Evolutionary conservation across 2,113 vertebrate species (phyloP).

Genomic region (Greenwoodochromis staneri): DNA sequence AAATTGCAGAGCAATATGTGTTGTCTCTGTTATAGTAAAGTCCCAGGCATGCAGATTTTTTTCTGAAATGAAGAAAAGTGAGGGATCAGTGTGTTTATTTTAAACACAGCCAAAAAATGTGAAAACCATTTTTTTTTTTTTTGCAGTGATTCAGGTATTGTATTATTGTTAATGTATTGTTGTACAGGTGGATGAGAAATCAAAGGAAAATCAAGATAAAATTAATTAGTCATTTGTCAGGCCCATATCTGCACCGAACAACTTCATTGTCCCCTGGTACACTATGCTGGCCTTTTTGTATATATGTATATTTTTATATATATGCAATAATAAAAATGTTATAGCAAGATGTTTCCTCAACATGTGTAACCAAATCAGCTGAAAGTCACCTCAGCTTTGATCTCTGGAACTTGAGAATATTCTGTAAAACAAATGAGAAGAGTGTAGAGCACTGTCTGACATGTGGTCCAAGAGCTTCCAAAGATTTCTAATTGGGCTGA

Average conservation of each 20-base stretch:
- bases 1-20: neutral
- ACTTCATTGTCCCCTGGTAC: neutral
- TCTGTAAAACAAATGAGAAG: neutral
- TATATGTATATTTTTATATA: neutral
- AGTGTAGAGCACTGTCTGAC: rapidly evolving
- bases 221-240: neutral
- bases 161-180: neutral
- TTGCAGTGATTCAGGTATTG: too few species aligned
- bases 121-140: neutral
- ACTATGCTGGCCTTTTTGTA: neutral
- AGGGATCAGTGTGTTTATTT: neutral
- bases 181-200: neutral
- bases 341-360: neutral
- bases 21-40: neutral
- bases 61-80: neutral
- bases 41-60: neutral
- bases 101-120: neutral
- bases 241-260: neutral
- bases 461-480: neutral
- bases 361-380: neutral
- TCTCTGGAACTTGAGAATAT: neutral
- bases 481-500: neutral
- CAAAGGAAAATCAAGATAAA: neutral
- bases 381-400: neutral
- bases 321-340: neutral